phyloP scores from a whole-genome alignment of 2,797 vertebrate species.

The Arctocebus calabarensis region DNA sequence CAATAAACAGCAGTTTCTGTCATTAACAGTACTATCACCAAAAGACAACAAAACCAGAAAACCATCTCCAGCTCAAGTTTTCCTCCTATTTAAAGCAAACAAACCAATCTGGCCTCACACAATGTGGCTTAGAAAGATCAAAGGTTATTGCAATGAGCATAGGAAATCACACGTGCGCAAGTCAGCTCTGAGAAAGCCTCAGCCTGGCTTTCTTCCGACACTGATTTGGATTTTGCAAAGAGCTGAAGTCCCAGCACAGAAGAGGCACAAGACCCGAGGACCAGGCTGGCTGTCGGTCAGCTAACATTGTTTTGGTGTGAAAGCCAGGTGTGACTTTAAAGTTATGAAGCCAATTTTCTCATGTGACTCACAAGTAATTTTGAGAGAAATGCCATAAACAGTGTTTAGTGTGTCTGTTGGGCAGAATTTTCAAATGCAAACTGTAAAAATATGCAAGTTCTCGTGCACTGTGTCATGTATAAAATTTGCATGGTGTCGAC shows the following conservation, averaged over 20 bases:
- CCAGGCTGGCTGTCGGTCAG: not conserved
- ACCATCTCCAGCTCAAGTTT: not conserved
- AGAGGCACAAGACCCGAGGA: fast-evolving
- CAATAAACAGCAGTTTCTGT: too few relatives aligned
- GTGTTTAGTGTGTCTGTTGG: not conserved
- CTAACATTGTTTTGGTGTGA: not conserved
- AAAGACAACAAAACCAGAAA: not conserved
- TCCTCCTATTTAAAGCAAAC: not conserved
- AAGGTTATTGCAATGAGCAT: not conserved
- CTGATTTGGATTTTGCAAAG: too few relatives aligned
- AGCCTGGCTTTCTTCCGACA: too few relatives aligned
- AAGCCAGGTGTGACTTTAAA: not conserved
- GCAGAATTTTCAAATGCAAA: too few relatives aligned
- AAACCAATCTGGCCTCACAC: not conserved
- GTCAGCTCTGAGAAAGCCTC: fast-evolving
- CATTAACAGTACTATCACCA: too few relatives aligned
- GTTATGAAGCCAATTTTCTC: not conserved
- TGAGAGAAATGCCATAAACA: not conserved
- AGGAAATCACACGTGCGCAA: fast-evolving
- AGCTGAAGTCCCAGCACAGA: too few relatives aligned
- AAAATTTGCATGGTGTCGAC: fast-evolving
- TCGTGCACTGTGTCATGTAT: fast-evolving
- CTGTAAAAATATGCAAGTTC: not conserved
- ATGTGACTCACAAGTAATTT: not conserved
- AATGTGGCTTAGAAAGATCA: not conserved